phyloP scores from a whole-genome alignment of 2,888 invertebrate species.

The Pyrocoelia pectoralis region DNA sequence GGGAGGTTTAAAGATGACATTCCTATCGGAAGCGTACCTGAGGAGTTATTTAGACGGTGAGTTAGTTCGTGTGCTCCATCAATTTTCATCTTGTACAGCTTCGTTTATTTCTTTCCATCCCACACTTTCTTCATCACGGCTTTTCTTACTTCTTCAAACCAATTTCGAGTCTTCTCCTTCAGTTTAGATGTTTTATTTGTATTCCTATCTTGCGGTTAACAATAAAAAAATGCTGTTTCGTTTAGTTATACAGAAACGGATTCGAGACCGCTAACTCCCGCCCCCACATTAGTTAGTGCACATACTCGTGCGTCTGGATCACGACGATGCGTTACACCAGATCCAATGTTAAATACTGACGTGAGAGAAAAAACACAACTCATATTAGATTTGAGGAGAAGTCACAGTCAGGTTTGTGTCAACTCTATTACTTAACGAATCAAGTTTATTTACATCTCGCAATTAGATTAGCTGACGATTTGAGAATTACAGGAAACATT shows the following conservation, averaged over 20 bases:
- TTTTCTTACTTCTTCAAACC: no score
- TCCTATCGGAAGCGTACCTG: slow-evolving; percentile 73
- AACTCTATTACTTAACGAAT: background rate
- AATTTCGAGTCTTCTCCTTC: no score
- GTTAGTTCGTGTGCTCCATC: no score
- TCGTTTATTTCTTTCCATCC: no score
- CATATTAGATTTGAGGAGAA: slow-evolving; percentile 75
- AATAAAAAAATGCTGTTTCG: background rate
- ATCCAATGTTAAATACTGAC: slow-evolving; percentile 63
- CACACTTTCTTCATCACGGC: no score
- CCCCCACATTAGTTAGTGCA: slow-evolving; percentile 78
- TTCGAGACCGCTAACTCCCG: slow-evolving; percentile 82
- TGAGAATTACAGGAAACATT: slow-evolving; percentile 66
- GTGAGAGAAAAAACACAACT: slow-evolving; percentile 69
- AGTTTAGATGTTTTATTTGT: no score
- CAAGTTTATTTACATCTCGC: background rate
- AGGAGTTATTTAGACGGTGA: slow-evolving; percentile 74
- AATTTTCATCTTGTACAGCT: no score
- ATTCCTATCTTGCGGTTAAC: no score
- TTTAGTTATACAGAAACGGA: slow-evolving; percentile 83
- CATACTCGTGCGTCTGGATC: slow-evolving; percentile 73
- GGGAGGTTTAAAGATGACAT: slow-evolving; percentile 38
- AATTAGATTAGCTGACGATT: slow-evolving; percentile 21
- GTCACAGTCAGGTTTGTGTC: slow-evolving; percentile 68
- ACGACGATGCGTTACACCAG: slow-evolving; percentile 76